Evolutionary conservation across 2,888 invertebrate genomes (phyloP).

Genomic region (Andrena minutula): DNA sequence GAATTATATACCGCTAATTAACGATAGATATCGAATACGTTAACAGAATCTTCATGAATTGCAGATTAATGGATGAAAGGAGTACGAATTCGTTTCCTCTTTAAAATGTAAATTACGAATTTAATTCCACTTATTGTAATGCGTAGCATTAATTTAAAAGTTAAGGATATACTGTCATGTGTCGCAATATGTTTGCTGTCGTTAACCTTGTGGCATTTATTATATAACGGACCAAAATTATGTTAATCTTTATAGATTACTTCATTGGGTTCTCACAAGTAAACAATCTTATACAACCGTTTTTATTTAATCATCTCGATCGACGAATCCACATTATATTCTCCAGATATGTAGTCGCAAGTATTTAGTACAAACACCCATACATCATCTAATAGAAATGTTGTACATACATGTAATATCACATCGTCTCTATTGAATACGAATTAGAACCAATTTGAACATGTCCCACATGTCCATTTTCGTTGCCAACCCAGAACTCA

Average conservation of each 20-base stretch:
- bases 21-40: slow-evolving; percentile 22
- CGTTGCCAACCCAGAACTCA: not conserved
- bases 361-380: not conserved
- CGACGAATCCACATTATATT: no score
- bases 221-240: not conserved
- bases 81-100: not conserved
- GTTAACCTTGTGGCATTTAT: not conserved
- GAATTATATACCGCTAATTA: slow-evolving; percentile 20
- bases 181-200: not conserved
- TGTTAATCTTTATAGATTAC: not conserved
- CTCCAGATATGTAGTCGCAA: not conserved
- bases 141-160: not conserved
- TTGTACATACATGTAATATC: not conserved
- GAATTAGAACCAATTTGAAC: not conserved
- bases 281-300: no score
- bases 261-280: not conserved
- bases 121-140: not conserved
- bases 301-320: no score
- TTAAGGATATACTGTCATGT: not conserved
- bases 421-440: not conserved
- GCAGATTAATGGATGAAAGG: not conserved
- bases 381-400: not conserved
- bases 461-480: not conserved
- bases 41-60: not conserved
- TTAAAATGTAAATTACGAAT: not conserved